A percentile compares a stretch with the other conserved stretches of the same genome.
phyloP scores from a whole-genome alignment of 1,140 invertebrate species.

The Vollenhovia emeryi region DNA sequence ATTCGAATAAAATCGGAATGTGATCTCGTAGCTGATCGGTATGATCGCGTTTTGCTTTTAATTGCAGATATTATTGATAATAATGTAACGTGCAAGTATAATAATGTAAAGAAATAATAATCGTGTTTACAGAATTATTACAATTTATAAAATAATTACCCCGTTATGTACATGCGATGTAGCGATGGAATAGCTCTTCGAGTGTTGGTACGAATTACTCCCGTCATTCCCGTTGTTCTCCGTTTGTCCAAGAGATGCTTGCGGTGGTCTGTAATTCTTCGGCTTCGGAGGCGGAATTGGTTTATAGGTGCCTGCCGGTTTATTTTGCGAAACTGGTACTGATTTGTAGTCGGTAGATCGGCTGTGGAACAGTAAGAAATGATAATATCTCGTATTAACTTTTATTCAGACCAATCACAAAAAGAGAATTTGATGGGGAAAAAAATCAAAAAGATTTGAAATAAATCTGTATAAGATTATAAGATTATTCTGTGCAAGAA shows the following conservation, averaged over 20 bases:
- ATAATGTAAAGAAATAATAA: not conserved
- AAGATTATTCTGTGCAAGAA: constrained; percentile 16
- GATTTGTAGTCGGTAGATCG: constrained; percentile 83
- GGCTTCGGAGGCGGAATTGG: constrained; percentile 96
- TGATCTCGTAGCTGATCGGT: not conserved
- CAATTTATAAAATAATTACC: constrained; percentile 75
- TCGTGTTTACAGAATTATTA: not conserved
- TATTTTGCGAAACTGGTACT: constrained; percentile 81
- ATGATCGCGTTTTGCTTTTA: not conserved
- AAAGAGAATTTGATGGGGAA: not conserved
- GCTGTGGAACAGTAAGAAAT: constrained; percentile 74
- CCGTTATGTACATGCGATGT: constrained; percentile 85
- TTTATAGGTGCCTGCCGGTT: constrained; percentile 89
- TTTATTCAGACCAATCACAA: constrained; percentile 34
- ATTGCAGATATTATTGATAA: not conserved
- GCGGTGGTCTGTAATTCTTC: constrained; percentile 94
- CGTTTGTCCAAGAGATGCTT: constrained; percentile 77
- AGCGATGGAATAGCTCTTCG: constrained; percentile 84
- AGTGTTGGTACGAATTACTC: constrained; percentile 83
- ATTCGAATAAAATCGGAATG: not conserved
- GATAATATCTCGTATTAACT: constrained; percentile 71
- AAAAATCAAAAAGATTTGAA: not conserved
- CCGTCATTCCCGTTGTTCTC: constrained; percentile 78
- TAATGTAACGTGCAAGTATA: not conserved
- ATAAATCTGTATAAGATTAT: not conserved